These are phyloP conservation scores for Porites divaricata DNA, from an alignment of 92 coral and sea anemone genomes.

Conservation along the genomic window DNA sequence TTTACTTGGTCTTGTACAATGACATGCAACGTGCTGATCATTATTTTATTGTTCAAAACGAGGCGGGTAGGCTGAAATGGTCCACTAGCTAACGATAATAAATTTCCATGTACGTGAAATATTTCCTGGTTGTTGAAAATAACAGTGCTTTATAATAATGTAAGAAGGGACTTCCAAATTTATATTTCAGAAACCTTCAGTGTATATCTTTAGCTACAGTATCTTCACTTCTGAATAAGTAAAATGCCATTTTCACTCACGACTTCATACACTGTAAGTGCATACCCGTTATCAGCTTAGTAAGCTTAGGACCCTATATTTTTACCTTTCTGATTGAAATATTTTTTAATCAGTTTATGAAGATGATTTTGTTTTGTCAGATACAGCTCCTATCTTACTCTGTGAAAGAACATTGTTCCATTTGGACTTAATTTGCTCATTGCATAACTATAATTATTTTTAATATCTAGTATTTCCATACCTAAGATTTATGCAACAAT, in stretches of 20 bases:
- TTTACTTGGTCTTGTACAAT: constrained; percentile 27
- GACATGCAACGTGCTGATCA: background rate
- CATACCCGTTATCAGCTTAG: no score
- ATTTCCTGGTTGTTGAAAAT: background rate
- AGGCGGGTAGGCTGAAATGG: constrained; percentile 12
- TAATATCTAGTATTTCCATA: no score
- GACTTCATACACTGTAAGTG: background rate
- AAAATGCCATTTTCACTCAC: background rate
- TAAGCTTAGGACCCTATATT: no score
- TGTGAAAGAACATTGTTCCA: no score
- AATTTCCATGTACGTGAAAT: background rate
- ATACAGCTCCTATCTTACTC: no score
- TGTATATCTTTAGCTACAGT: no score
- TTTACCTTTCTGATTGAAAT: no score
- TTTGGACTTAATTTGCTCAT: no score
- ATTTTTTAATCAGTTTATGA: no score
- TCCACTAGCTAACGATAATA: constrained; percentile 10
- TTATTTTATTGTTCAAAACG: constrained; percentile 12
- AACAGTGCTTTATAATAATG: background rate
- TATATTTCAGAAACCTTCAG: no score
- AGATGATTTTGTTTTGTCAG: no score
- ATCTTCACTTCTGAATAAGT: background rate
- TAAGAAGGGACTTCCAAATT: no score
- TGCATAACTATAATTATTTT: background rate
- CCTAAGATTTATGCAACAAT: background rate